Evolutionary conservation across 2,113 vertebrate genomes (phyloP).

Genomic region (Crotalus horridus): DNA sequence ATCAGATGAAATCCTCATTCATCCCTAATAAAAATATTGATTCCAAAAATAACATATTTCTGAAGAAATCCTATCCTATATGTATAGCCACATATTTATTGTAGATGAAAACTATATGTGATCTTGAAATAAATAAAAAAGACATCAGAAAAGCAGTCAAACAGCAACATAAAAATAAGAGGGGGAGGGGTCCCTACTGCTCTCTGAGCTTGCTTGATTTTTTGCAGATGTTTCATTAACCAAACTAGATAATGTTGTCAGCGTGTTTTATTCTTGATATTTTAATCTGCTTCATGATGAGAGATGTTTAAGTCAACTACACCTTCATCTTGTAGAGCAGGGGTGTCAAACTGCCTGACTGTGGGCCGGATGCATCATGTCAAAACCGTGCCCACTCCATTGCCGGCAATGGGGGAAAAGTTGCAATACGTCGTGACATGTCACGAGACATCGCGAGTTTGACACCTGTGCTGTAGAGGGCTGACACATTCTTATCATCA

Average conservation of each 20-base stretch:
- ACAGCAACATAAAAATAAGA: neutral
- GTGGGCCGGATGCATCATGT: no score
- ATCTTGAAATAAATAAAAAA: neutral
- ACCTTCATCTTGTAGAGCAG: neutral
- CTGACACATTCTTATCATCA: neutral
- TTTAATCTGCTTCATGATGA: neutral
- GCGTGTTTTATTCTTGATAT: neutral
- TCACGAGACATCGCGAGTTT: no score
- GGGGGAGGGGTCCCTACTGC: neutral
- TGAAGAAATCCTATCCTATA: neutral
- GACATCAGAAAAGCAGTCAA: neutral
- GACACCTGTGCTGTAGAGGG: neutral
- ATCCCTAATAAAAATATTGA: neutral
- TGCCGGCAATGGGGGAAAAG: no score
- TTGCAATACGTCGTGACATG: no score
- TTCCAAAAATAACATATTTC: neutral
- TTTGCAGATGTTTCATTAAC: neutral
- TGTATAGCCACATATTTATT: neutral
- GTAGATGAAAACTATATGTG: neutral
- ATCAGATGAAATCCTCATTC: neutral
- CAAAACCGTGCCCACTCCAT: no score
- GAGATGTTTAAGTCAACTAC: neutral
- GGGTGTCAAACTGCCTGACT: no score
- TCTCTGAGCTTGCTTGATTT: neutral
- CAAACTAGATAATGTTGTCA: neutral